Percentiles rank a stretch among this genome's conserved stretches.
Conservation (phyloP, 2,797 vertebrate genomes). For the Pelochelys cantorii region DNA sequence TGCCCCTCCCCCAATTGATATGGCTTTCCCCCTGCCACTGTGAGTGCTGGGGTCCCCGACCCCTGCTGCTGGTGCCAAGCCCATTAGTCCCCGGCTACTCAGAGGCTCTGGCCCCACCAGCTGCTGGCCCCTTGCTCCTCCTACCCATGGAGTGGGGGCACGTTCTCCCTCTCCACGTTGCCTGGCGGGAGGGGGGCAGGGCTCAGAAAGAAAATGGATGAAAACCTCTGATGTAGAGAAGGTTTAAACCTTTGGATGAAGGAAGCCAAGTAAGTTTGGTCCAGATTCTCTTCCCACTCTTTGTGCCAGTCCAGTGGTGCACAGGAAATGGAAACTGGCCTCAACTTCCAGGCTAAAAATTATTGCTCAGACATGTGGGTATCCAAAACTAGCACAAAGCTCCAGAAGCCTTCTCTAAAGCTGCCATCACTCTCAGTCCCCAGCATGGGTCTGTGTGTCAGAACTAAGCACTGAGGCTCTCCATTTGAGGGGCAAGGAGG, state of each 20-base stretch:
- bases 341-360: accelerated
- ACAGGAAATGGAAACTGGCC: background rate
- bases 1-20: too few relatives aligned
- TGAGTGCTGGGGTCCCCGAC: too few relatives aligned
- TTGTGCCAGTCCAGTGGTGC: background rate
- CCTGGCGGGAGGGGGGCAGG: too few relatives aligned
- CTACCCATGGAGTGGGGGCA: too few relatives aligned
- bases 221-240: background rate
- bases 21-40: too few relatives aligned
- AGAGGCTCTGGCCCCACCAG: too few relatives aligned
- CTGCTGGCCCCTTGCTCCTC: too few relatives aligned
- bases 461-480: background rate
- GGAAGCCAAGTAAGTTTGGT: background rate
- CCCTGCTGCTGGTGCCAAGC: too few relatives aligned
- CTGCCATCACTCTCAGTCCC: background rate
- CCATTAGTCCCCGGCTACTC: too few relatives aligned
- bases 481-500: background rate
- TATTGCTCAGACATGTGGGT: background rate
- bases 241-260: background rate
- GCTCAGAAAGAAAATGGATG: too few relatives aligned
- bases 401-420: background rate
- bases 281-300: background rate
- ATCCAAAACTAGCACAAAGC: background rate
- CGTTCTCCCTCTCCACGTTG: too few relatives aligned
- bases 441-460: background rate